Evolutionary conservation across 2,888 invertebrate genomes (phyloP).

Genomic region (Magallana nippona): DNA sequence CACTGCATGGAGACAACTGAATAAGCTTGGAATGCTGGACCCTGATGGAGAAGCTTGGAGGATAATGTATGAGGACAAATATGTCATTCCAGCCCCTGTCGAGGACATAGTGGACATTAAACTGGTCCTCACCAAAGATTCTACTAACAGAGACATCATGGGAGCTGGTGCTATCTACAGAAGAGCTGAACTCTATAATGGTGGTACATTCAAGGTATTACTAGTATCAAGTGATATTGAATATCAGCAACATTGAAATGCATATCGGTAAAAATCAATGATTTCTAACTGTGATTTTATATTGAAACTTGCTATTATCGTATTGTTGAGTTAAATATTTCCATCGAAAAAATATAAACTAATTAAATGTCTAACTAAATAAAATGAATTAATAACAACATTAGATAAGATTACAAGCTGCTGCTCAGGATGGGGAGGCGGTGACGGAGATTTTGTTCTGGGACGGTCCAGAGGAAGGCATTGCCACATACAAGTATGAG

Average conservation of each 20-base stretch:
- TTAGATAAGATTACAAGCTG: conserved; percentile 44
- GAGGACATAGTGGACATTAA: conserved; percentile 54
- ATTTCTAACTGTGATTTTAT: too few species aligned
- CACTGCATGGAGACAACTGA: conserved; percentile 46
- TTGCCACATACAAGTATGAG: conserved; percentile 41
- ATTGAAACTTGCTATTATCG: too few species aligned
- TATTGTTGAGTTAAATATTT: too few species aligned
- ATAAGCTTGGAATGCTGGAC: conserved; percentile 52
- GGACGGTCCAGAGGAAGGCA: conserved; percentile 44
- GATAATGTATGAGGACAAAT: conserved; percentile 50
- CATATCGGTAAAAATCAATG: too few species aligned
- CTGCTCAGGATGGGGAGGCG: conserved; percentile 44
- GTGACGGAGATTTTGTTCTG: conserved; percentile 52
- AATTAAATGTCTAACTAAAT: too few species aligned
- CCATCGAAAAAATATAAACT: too few species aligned
- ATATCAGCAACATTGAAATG: too few species aligned
- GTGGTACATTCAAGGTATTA: conserved; percentile 55
- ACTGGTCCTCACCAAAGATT: conserved; percentile 53
- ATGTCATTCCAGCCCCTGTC: conserved; percentile 48
- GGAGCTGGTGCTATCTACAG: conserved; percentile 55
- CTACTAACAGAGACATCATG: conserved; percentile 47
- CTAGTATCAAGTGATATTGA: too few species aligned
- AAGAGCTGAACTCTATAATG: conserved; percentile 54
- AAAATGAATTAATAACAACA: too few species aligned
- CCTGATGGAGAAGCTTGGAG: conserved; percentile 56